A percentile compares a stretch with the other conserved stretches of the same genome.
phyloP scores from a whole-genome alignment of 2,113 vertebrate species.

The Callospermophilus lateralis region DNA sequence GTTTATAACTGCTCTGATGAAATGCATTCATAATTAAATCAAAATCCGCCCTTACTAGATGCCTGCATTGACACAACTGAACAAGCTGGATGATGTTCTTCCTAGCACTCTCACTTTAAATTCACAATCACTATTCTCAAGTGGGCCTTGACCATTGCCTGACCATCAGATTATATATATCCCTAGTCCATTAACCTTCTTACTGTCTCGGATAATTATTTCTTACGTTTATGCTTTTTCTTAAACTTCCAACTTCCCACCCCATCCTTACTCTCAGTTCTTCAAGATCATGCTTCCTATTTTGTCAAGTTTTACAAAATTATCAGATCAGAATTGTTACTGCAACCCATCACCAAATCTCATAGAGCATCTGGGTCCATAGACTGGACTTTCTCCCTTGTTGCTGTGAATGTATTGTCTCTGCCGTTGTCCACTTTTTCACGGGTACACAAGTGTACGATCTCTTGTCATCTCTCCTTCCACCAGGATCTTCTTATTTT shows the following conservation, averaged over 20 bases:
- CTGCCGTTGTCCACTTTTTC: not conserved
- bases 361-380: not conserved
- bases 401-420: not conserved
- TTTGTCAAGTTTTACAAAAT: not conserved
- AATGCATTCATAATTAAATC: not conserved
- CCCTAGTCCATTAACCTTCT: not conserved
- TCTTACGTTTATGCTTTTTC: not conserved
- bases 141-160: not conserved
- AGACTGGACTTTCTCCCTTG: not conserved
- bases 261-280: not conserved
- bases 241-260: not conserved
- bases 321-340: not conserved
- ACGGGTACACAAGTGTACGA: not conserved
- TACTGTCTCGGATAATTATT: not conserved
- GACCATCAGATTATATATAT: not conserved
- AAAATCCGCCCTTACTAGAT: not conserved
- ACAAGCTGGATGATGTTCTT: not conserved
- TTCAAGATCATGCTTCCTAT: not conserved
- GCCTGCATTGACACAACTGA: not conserved
- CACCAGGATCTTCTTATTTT: not conserved
- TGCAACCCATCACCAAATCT: not conserved
- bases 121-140: not conserved
- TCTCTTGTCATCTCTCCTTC: not conserved
- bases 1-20: not conserved
- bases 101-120: not conserved